Conservation (phyloP, 2,113 vertebrate genomes). For the Pseudolaguvia tuberculata region DNA sequence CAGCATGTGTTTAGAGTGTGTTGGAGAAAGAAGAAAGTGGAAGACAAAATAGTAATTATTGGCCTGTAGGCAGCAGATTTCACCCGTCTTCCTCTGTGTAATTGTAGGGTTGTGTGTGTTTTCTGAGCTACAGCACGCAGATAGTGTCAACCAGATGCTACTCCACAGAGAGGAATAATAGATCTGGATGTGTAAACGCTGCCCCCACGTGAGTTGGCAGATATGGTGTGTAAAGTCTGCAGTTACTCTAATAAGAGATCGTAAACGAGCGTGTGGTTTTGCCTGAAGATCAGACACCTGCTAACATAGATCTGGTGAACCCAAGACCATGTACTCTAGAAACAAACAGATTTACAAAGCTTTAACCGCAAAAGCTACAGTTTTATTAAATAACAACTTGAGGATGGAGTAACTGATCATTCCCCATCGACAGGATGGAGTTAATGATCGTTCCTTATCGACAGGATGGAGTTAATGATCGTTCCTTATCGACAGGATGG, state of each 20-base stretch:
- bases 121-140: background rate
- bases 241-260: background rate
- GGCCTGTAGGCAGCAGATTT: background rate
- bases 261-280: too few species aligned
- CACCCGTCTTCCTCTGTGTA: background rate
- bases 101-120: slow-evolving; percentile 7
- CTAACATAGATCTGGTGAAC: background rate
- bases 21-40: too few species aligned
- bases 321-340: slow-evolving; percentile 8
- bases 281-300: too few species aligned
- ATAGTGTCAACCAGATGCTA: background rate
- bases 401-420: too few species aligned
- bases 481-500: too few species aligned
- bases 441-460: too few species aligned
- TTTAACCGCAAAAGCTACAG: background rate
- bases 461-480: too few species aligned
- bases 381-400: too few species aligned
- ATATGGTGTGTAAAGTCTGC: background rate
- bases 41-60: too few species aligned
- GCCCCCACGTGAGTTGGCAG: background rate
- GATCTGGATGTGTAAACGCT: background rate
- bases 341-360: background rate
- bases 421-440: too few species aligned
- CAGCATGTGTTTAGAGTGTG: too few species aligned
- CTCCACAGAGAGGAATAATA: background rate